Base-by-base conservation (phyloP, 2,113 vertebrate species). In the Platycercus adscitus region DNA sequence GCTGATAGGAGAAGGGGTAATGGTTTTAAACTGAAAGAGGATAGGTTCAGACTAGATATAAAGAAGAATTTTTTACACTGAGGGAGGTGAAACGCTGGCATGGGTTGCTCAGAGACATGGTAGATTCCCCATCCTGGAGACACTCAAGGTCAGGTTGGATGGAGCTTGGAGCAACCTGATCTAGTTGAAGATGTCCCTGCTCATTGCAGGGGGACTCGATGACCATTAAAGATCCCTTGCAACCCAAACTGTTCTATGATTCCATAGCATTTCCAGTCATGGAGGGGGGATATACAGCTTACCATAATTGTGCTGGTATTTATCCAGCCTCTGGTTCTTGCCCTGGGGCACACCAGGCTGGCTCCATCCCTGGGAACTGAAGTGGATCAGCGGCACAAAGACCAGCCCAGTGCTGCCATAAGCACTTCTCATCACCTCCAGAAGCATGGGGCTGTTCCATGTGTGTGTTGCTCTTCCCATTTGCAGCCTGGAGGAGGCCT, bases 301-400 rank as follows among this genome's bases (percentile, higher is more conserved):
- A 25, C 50, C 1, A 1, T 1, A 2, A 9, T 11, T 8, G 33
- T 35, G 43, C 37, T 46, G 63, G 13, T n/a, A 11, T 2, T 0
- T 26, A 23, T 4, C 28, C 49, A 52, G 43, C 26, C 0, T 17
- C 43, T 6, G 15, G 35, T 56, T 15, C 65, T 70, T 55, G 25
- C 18, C 1, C 39, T 5, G 9, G 35, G 56, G 35, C 23, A 10
- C 8, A 1, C 13, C 20, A 20, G 28, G 10, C 49, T 56, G 47
- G 12, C 17, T 18, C 16, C 3, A 2, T 23, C 83, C 83, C 41
- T 1, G 2, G 28, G 78, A 69, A n/a, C 58, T 33, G 21, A 14
- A 47, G 85, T 2, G 26, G 26, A 37, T 37, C 53, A 33, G 53
- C 37, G 31, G 8, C 55, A 64, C 61, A 13, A 25, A n/a, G 41